Evolutionary conservation across 2,113 vertebrate genomes (phyloP).

Genomic region (Dendropsophus ebraccatus): DNA sequence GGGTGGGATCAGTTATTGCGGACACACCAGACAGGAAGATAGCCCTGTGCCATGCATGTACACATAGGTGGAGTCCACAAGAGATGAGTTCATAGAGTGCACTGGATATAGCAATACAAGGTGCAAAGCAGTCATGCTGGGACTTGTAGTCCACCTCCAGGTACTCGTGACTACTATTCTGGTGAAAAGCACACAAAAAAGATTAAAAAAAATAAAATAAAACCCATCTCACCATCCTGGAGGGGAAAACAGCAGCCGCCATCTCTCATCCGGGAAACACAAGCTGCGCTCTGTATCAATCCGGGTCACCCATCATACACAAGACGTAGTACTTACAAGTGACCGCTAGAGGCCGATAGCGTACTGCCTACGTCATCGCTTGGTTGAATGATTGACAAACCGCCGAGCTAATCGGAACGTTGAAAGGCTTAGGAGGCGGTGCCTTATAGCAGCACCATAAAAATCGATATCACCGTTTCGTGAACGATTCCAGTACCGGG

Average conservation of each 20-base stretch:
- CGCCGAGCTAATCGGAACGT: not conserved
- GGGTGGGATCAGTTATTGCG: not conserved
- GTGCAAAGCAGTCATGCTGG: not conserved
- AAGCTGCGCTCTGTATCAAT: not conserved
- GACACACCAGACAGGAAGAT: not conserved
- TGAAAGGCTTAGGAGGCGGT: not conserved
- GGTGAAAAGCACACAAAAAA: too few species aligned
- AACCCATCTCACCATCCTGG: conserved; percentile 52
- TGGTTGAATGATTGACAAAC: not conserved
- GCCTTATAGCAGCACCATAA: not conserved
- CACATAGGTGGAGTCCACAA: too few species aligned
- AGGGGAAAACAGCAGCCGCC: not conserved
- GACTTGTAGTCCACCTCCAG: not conserved
- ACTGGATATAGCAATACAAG: too few species aligned
- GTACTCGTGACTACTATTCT: too few species aligned
- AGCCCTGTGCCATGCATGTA: too few species aligned
- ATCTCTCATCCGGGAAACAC: not conserved
- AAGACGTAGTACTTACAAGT: not conserved
- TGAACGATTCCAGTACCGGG: not conserved
- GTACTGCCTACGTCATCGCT: not conserved
- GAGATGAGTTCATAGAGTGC: too few species aligned
- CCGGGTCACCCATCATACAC: conserved; percentile 21
- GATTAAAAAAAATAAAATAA: too few species aligned
- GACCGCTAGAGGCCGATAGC: not conserved
- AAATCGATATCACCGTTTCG: not conserved